Base-by-base conservation (phyloP, 1,140 invertebrate species). In the Pseudomyrmex pallidus region DNA sequence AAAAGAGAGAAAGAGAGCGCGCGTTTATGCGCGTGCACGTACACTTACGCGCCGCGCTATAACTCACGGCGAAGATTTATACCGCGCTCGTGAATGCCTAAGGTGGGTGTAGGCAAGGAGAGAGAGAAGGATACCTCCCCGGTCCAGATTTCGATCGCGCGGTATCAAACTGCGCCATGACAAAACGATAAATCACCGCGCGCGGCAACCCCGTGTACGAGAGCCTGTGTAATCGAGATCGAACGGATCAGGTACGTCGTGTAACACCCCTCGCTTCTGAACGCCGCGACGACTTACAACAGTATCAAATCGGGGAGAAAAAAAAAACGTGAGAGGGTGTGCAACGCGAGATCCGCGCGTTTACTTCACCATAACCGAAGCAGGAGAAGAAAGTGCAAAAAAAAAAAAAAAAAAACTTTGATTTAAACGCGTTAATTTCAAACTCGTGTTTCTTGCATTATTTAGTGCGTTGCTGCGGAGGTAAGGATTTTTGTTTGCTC, bases 51-150 rank as follows among this genome's bases (percentile, higher is more conserved):
- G 62, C 68, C 74, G 59, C 48, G 62, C 67, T 68, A 73, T 64
- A 56, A 87, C 73, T 88, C 86, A 84, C 76, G 44, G 72, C 56
- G 22, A 66, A 88, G 87, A 88, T 88, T 88, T 85, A 88, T 84
- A 66, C 54, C 63, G 66, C 48, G 74, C 67, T 64, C 68, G 52
- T 52, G 74, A 86, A 78, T 73, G 74, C 57, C 82, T 63, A 59
- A 63, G 85, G 50, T 76, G 66, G 80, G 44, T 66, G 66, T 62
- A 50, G 46, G 82, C 82, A 77, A 78, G 46, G 74, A 78, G 82
- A 22, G 50, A 77, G 35, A 35, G 35, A 35, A 35, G 56, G 67
- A 84, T 78, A 83, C 35, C 35, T 77, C 52, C 61, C 44, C 59
- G 67, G 70, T 85, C 61, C 74, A 78, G 82, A 86, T 84, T 86